Conservation (phyloP, 2,797 vertebrate genomes). For the Emys orbicularis region DNA sequence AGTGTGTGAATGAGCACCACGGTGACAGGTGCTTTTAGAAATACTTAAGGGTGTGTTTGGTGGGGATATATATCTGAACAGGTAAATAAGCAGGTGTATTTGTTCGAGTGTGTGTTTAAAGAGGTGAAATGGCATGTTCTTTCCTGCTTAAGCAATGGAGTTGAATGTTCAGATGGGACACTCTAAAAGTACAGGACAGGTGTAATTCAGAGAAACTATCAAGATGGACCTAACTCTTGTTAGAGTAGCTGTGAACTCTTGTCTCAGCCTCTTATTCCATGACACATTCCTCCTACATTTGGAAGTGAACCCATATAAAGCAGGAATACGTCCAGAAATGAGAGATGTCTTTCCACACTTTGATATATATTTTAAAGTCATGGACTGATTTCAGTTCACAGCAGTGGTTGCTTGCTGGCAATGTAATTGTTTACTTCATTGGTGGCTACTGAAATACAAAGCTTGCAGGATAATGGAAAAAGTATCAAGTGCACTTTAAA, state of each 20-base stretch:
- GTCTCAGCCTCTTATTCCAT: background rate
- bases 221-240: background rate
- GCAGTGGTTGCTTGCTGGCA: background rate
- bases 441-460: background rate
- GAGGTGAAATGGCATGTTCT: background rate
- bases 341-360: background rate
- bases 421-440: background rate
- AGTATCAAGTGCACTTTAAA: background rate
- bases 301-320: background rate
- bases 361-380: background rate
- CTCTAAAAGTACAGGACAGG: background rate
- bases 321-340: background rate
- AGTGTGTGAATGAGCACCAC: background rate
- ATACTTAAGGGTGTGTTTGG: background rate
- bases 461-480: background rate
- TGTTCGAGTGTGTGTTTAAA: background rate
- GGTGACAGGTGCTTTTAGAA: background rate
- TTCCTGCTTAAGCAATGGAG: background rate
- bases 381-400: background rate
- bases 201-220: background rate
- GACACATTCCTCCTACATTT: background rate
- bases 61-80: background rate
- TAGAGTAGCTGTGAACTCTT: background rate
- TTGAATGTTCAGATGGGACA: background rate
- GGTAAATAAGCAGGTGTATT: background rate